Percentiles rank a stretch among this genome's conserved stretches.
Evolutionary conservation across 2,113 vertebrate species (phyloP).

Genomic region (Chaetorhynchus papuensis): DNA sequence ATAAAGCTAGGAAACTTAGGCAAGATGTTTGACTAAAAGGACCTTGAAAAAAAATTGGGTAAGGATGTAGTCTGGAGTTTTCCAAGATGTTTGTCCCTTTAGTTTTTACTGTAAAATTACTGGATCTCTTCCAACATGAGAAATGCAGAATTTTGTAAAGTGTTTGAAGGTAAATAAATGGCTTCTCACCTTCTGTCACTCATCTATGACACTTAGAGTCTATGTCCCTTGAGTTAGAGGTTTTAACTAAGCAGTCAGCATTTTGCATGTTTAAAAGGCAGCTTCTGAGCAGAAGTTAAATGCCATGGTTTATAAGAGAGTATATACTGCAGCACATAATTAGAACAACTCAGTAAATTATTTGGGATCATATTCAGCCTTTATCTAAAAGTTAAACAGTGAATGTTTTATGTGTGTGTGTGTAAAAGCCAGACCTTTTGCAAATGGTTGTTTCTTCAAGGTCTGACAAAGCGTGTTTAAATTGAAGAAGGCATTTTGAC

Average conservation of each 20-base stretch:
- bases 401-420: rapidly evolving
- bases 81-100: not conserved
- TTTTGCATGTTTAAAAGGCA: not conserved
- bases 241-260: not conserved
- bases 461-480: not conserved
- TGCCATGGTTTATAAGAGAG: not conserved
- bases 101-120: not conserved
- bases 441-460: not conserved
- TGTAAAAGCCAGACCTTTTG: not conserved
- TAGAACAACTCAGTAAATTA: not conserved
- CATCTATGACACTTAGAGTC: not conserved
- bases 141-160: not conserved
- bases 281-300: not conserved
- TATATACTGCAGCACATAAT: not conserved
- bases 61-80: not conserved
- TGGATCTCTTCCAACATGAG: not conserved
- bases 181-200: not conserved
- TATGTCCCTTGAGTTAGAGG: not conserved
- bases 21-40: not conserved
- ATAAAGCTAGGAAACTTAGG: not conserved
- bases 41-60: not conserved
- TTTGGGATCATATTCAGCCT: not conserved
- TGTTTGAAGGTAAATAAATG: not conserved
- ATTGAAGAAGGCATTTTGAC: not conserved
- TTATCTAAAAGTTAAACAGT: not conserved